Base-by-base conservation (phyloP, 2,888 invertebrate species). In the Morpho achilles region DNA sequence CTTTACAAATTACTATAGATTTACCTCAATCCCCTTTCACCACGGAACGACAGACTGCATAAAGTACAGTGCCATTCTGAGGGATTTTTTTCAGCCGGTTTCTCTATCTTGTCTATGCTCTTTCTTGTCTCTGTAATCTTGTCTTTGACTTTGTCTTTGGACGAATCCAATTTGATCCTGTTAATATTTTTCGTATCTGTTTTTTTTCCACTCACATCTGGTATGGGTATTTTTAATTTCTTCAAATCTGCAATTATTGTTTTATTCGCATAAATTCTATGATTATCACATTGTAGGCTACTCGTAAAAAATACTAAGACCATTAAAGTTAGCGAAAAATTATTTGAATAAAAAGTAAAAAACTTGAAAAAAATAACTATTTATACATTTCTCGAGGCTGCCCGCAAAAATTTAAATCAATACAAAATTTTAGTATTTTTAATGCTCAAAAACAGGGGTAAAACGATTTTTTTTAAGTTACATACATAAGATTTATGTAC, bases 11-110 rank as follows among this genome's bases (percentile, higher is more conserved):
- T 55, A 42, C 1, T 8, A n/a, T 42, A 56, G 44, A 49, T 64
- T 63, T 66, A 87, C 89, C 85, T 84, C 44, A 89, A 62, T 0
- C 88, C 86, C 50, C 86, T 71, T 8, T 84, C 87, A 1, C 86
- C 85, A 2, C 79, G 72, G 61, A 86, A 89, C 0, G 77, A 73
- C 45, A 80, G 64, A 61, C 74, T 82, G 66, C 89, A 89, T 59
- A 82, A 54, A 0, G 62, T 66, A 57, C 89, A 89, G 10, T 73
- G 81, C 70, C 71, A 70, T 9, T 76, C 76, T 9, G 52, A 8
- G 39, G 7, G 63, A 40, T 22, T 53, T 6, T 73, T 74, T 0
- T 74, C 74, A n/a, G 50, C 56, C 9, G 61, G 58, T 39, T 7
- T 32, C 46, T 53, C 53, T n/a, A 41, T 61, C 47, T 66, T 62